Base-by-base conservation (phyloP, 1,140 invertebrate genomes). In the Zophobas morio region DNA sequence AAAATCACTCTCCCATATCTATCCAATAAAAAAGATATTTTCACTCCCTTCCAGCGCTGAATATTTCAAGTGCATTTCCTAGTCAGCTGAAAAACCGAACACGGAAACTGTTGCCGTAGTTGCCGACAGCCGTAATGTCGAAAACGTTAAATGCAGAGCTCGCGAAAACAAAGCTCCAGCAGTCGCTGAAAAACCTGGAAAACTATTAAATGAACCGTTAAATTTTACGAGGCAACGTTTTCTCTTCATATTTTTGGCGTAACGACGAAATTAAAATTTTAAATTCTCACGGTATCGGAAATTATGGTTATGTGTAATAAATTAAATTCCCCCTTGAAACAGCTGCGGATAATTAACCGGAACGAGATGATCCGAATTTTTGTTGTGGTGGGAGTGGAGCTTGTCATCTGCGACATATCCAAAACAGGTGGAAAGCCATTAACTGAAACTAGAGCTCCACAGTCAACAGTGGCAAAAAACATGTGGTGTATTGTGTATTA, bases 131-230 rank as follows among this genome's bases (percentile, higher is more conserved):
- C 39, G 36, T 63, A 63, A 36, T 39, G 6, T 63, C 39, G 36
- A 63, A 57, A 63, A 63, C 57, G 57, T 63, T 63, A 63, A 37
- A 63, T 63, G 37, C 57, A 36, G 57, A 63, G 32, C 34, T 32
- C 35, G 35, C 8, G 57, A 39, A 63, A 63, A 63, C 57, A 63
- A 63, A 63, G 57, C 37, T 39, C 37, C 34, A 6, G 20, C 34
- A 56, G 20, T 39, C 39, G 57, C 49, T n/a, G 49, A 51, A 51
- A 20, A 51, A 51, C n/a, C 20, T 5, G 35, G 34, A 39, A 6
- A 63, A 63, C 57, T 63, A 63, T 63, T 63, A 63, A 63, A 39
- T 36, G 36, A 63, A 63, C 57, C 34, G 35, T 63, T 63, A 37
- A 4, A 36, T 63, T 63, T 63, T 63, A 63, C 32, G 32, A 36